Conservation (phyloP, 2,888 invertebrate genomes). For the Drosophila paramelanica region DNA sequence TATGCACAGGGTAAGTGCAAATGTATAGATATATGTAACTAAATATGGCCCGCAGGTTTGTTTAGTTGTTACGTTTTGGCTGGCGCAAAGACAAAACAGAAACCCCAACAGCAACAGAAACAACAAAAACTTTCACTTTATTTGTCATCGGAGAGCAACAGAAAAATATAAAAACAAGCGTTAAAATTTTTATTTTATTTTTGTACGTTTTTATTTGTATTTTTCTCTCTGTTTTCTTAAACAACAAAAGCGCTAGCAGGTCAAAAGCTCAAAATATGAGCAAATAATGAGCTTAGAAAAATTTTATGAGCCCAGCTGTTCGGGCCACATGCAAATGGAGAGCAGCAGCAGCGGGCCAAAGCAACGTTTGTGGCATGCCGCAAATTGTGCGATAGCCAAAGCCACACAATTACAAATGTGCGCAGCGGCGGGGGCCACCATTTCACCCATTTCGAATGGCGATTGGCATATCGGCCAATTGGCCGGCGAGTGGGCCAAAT, state of each 20-base stretch:
- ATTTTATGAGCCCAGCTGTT: constrained; percentile 55
- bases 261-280: constrained; percentile 61
- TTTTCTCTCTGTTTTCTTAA: constrained; percentile 10
- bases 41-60: constrained; percentile 68
- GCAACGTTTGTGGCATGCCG: constrained; percentile 50
- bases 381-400: constrained; percentile 36
- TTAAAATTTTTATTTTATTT: constrained; percentile 58
- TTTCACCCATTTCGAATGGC: constrained; percentile 58
- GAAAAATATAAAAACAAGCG: constrained; percentile 50
- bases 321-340: constrained; percentile 46
- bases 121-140: constrained; percentile 76
- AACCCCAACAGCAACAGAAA: constrained; percentile 25
- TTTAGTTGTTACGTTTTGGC: constrained; percentile 76
- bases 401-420: constrained; percentile 16
- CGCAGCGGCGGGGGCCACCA: constrained; percentile 23
- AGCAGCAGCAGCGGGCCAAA: constrained; percentile 5
- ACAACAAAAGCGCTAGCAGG: constrained; percentile 32
- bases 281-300: constrained; percentile 80
- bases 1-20: constrained; percentile 6
- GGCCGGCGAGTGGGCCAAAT: constrained; percentile 57
- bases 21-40: constrained; percentile 32
- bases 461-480: constrained; percentile 66
- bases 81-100: constrained; percentile 50
- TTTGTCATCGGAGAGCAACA: constrained; percentile 72
- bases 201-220: constrained; percentile 28